phyloP scores from a whole-genome alignment of 1,140 invertebrate species.

The Gryllus bimaculatus region DNA sequence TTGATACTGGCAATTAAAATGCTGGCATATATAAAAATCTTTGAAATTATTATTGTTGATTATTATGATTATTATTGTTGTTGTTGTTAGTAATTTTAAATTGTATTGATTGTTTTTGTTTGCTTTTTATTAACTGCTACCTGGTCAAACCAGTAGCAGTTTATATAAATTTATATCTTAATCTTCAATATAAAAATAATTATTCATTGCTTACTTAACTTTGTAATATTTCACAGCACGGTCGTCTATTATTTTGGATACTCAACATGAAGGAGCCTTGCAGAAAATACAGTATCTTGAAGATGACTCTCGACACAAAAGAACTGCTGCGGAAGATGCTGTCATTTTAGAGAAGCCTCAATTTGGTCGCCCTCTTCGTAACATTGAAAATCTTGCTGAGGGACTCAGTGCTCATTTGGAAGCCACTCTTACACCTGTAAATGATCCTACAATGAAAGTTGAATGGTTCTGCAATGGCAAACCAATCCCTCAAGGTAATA shows the following conservation, averaged over 20 bases:
- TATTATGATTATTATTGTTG: too few species aligned
- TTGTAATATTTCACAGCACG: conserved; percentile 46
- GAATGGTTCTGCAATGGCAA: conserved; percentile 92
- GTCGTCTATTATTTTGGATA: conserved; percentile 81
- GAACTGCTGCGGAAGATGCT: conserved; percentile 58
- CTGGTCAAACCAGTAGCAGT: too few species aligned
- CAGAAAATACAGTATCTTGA: conserved; percentile 88
- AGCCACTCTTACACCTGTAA: conserved; percentile 86
- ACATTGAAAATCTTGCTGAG: conserved; percentile 70
- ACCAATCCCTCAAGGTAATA: conserved; percentile 68
- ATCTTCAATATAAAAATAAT: too few species aligned
- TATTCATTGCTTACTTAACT: too few species aligned
- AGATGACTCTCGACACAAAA: conserved; percentile 69
- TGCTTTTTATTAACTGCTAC: too few species aligned
- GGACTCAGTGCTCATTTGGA: conserved; percentile 90
- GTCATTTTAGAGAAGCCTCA: conserved; percentile 74
- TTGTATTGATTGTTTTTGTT: too few species aligned
- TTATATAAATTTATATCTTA: too few species aligned
- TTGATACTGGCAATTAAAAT: too few species aligned
- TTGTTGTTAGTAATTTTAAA: too few species aligned
- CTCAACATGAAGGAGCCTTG: conserved; percentile 88
- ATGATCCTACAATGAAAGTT: conserved; percentile 89
- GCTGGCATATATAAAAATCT: too few species aligned
- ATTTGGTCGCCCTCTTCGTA: conserved; percentile 79
- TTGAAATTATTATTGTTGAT: too few species aligned